Evolutionary conservation across 1,140 invertebrate genomes (phyloP).

Genomic region (Lepidostoma basale): DNA sequence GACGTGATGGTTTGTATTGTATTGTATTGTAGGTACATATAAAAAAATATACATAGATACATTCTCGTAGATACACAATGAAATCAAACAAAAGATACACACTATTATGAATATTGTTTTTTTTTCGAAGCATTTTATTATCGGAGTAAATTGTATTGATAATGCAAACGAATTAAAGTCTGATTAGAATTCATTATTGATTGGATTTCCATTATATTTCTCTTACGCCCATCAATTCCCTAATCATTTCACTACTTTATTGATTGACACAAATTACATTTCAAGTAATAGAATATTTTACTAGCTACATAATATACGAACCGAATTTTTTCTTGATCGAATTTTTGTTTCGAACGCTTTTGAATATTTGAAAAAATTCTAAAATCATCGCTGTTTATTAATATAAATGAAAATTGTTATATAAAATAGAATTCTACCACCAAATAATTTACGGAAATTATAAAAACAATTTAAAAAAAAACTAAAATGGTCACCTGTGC

Average conservation of each 20-base stretch:
- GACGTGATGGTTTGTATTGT: too few relatives aligned
- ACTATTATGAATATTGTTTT: too few relatives aligned
- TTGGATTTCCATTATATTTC: neutral
- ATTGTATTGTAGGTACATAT: too few relatives aligned
- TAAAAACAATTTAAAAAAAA: neutral
- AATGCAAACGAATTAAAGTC: neutral
- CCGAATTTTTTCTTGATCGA: too few relatives aligned
- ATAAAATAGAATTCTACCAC: neutral
- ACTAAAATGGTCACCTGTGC: neutral
- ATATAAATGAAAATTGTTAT: neutral
- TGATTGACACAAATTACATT: constrained; percentile 30
- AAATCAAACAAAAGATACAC: too few relatives aligned
- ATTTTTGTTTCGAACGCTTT: neutral
- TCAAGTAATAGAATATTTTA: constrained; percentile 30
- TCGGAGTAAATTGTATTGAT: neutral
- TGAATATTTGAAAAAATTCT: neutral
- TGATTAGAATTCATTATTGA: neutral
- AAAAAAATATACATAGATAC: too few relatives aligned
- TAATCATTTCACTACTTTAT: constrained; percentile 19
- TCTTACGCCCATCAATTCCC: neutral
- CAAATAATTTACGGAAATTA: neutral
- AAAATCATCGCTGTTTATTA: too few relatives aligned
- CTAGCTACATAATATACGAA: too few relatives aligned
- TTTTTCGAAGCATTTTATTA: too few relatives aligned
- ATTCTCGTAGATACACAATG: too few relatives aligned